Evolutionary conservation across 2,888 invertebrate species (phyloP), one percentile per base, ranked within the genome.

Genomic region (Eledona agricola): DNA sequence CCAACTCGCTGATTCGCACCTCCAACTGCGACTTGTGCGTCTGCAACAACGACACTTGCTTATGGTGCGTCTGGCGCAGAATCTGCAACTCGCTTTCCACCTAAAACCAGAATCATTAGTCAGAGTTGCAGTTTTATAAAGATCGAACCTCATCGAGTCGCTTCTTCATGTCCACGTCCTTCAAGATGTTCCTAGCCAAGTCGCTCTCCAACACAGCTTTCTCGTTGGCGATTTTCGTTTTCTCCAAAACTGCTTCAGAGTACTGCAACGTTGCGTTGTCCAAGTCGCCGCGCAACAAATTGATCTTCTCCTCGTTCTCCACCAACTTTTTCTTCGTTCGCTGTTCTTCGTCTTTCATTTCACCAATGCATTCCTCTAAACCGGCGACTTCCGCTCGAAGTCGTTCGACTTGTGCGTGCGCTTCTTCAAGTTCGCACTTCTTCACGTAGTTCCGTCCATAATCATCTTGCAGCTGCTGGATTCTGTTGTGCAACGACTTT

Each of bases 231-330:
- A 88, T 80, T 59, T 87, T 85, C 0, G 88, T 87, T 63, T 89
- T 83, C 64, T 91, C 90, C 20, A 89, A 77, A 1, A 88, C 82
- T 0, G 85, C 83, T 68, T 88, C 86, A 0, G 90, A 90, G 10
- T 87, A 86, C 57, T 86, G 83, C n/a, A 90, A 77, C 0, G 86
- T 86, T 0, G 87, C 82, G 57, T 86, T 84, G 66, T 90, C 89
- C 6, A 90, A 78, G 42, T 87, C 85, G 45, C 83, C 79, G n/a
- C 65, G 60, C n/a, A 89, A 71, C 0, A 78, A 73, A 9, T 83
- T 79, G 46, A 86, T 79, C 7, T 79, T 81, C 47, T 83, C 70
- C 57, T 81, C 72, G 34, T 74, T 57, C 64, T 73, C 57, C 51
- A 58, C 45, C 69, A 9, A 78, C 70, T 25, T 79, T 78, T 35